These are phyloP conservation scores for Pheucticus melanocephalus DNA, from an alignment of 2,113 vertebrate genomes.

Conservation along the genomic window DNA sequence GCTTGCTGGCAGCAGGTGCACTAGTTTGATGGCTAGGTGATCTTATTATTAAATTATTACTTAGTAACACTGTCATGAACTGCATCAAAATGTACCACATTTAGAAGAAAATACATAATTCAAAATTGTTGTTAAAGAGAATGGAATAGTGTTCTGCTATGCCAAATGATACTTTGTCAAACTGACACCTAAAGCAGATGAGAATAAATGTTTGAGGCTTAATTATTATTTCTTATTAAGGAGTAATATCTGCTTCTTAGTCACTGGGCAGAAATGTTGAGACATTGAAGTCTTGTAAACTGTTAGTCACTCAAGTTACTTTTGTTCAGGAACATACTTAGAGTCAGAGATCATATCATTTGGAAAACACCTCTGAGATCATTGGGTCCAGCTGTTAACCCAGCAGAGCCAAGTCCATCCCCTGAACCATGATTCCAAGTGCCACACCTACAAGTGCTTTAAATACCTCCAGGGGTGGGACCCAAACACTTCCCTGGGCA, in stretches of 20 bases:
- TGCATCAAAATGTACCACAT: neutral
- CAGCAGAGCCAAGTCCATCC: neutral
- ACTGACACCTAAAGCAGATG: neutral
- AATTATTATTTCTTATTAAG: neutral
- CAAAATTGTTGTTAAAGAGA: neutral
- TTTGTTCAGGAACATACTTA: neutral
- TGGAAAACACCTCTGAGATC: neutral
- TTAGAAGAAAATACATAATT: neutral
- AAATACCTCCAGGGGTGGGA: neutral
- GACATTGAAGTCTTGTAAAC: neutral
- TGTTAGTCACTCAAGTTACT: neutral
- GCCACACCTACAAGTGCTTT: neutral
- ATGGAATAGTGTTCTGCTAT: neutral
- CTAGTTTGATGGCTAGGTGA: neutral
- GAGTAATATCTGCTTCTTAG: neutral
- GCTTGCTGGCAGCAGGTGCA: neutral
- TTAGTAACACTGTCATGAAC: neutral
- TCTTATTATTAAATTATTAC: neutral
- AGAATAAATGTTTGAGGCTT: neutral
- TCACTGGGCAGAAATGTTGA: neutral
- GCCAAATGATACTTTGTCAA: neutral
- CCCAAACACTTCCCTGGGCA: neutral
- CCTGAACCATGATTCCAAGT: neutral
- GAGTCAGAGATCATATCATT: neutral
- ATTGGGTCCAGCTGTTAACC: neutral